Evolutionary conservation across 1,140 invertebrate species (phyloP), one percentile per base, ranked within the genome.

Genomic region (Asbolus verrucosus): DNA sequence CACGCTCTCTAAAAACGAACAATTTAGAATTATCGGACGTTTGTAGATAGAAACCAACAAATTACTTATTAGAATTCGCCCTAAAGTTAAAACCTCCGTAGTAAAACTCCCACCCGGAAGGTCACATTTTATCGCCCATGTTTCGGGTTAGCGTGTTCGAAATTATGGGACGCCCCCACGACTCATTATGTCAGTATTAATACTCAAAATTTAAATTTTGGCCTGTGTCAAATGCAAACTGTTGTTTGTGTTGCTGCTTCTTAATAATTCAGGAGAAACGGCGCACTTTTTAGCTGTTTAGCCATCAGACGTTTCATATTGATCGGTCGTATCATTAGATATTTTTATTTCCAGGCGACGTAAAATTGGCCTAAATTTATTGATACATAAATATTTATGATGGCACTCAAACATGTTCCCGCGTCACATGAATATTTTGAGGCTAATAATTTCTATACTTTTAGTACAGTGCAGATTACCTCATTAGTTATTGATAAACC

Each of bases 351-450:
- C 46, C 8, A 54, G 46, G 11, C 46, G 46, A 54, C 46, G 11
- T 54, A 54, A 54, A 54, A 54, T 27, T 14, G 46, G 19, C 46
- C 27, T 54, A 54, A 54, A 54, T 54, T 54, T 54, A 54, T 54
- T 18, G 46, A 27, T 30, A 13, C 46, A 54, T 54, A 46, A 46
- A 46, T 46, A 54, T 54, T 54, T 54, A 54, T 14, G 46, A 24
- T 54, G 21, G 21, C 21, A 27, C 19, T 54, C 19, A 54, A 46
- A 54, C 46, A 13, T 31, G 46, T 13, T 27, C n/a, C 21, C 2
- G 8, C 46, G 21, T 11, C n/a, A 14, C 21, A 54, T 24, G 46
- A 54, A 54, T 54, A 27, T 54, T 54, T 54, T 54, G 21, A 54
- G 16, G 21, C 43, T 21, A 50, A 50, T 50, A 36, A 36, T 36